Evolutionary conservation across 2,113 vertebrate genomes (phyloP).

Genomic region (Hymenochirus boettgeri): DNA sequence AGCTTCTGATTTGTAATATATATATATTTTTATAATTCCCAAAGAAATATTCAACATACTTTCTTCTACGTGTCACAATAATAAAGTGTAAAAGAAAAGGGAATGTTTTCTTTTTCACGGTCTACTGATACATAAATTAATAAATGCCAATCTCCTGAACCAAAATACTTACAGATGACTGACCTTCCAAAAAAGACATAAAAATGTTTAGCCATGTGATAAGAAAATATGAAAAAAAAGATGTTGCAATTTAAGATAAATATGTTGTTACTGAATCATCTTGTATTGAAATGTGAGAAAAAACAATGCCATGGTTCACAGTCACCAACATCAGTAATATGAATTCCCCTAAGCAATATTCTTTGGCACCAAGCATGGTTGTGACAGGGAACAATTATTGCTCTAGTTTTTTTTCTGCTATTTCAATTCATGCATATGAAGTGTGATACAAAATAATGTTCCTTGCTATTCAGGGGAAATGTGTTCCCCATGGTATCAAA

Average conservation of each 20-base stretch:
- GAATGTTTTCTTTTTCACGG: background rate
- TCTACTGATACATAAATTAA: background rate
- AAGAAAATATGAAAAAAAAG: constrained; percentile 4
- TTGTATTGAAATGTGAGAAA: constrained; percentile 34
- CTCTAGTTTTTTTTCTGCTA: constrained; percentile 23
- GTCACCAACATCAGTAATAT: constrained; percentile 25
- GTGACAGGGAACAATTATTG: constrained; percentile 40
- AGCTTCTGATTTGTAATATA: too few species aligned
- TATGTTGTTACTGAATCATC: constrained; percentile 30
- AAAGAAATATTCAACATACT: too few species aligned
- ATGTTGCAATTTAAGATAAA: constrained; percentile 37
- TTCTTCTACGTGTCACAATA: too few species aligned
- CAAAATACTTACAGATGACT: background rate
- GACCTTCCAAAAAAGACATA: constrained; percentile 24
- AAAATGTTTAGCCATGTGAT: constrained; percentile 2
- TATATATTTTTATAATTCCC: too few species aligned
- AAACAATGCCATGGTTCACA: constrained; percentile 23
- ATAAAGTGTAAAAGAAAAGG: too few species aligned
- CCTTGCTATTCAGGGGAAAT: constrained; percentile 36
- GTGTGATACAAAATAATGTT: constrained; percentile 40
- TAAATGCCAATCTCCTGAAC: constrained; percentile 59
- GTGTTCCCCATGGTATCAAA: constrained; percentile 37
- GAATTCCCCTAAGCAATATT: constrained; percentile 39
- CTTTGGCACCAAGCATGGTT: constrained; percentile 25
- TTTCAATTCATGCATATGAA: constrained; percentile 43